These are phyloP conservation scores for Drosophila gaucha DNA, from an alignment of 2,888 invertebrate species.

Conservation along the genomic window DNA sequence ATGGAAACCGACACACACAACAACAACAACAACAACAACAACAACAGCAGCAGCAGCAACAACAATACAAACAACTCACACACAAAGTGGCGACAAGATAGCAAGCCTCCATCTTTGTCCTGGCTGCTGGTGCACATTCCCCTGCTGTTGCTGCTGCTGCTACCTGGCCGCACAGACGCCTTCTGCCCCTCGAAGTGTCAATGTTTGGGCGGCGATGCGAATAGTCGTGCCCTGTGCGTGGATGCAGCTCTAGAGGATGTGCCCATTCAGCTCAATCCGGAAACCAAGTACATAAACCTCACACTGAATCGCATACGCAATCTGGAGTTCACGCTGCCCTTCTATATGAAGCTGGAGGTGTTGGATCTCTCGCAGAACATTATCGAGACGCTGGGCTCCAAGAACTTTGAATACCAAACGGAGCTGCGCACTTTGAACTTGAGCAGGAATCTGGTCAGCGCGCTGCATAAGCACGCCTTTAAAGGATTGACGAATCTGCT, in stretches of 20 bases:
- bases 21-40: conserved; percentile 4
- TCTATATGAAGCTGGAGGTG: conserved; percentile 91
- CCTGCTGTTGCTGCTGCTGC: conserved; percentile 72
- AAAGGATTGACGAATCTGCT: conserved; percentile 89
- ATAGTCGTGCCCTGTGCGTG: conserved; percentile 90
- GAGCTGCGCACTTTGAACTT: conserved; percentile 91
- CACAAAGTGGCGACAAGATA: conserved; percentile 49
- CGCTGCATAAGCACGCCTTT: conserved; percentile 90
- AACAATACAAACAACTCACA: conserved; percentile 37
- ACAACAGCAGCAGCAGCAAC: conserved; percentile 8
- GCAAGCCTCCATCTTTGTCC: conserved; percentile 27
- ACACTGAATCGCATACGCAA: conserved; percentile 93
- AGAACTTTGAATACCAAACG: conserved; percentile 92
- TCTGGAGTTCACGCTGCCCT: conserved; percentile 91
- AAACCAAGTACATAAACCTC: conserved; percentile 92
- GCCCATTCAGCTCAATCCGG: conserved; percentile 95
- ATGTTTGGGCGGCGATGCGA: conserved; percentile 89
- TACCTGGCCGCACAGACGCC: conserved; percentile 49
- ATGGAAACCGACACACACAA: conserved; percentile 37
- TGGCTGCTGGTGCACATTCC: conserved; percentile 34
- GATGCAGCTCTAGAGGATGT: conserved; percentile 92
- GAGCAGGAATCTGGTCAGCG: conserved; percentile 90
- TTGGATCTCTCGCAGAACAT: conserved; percentile 93
- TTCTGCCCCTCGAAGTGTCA: conserved; percentile 92
- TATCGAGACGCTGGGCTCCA: conserved; percentile 91